Evolutionary conservation across 2,797 vertebrate genomes (phyloP).

Genomic region (Hirundo rustica): DNA sequence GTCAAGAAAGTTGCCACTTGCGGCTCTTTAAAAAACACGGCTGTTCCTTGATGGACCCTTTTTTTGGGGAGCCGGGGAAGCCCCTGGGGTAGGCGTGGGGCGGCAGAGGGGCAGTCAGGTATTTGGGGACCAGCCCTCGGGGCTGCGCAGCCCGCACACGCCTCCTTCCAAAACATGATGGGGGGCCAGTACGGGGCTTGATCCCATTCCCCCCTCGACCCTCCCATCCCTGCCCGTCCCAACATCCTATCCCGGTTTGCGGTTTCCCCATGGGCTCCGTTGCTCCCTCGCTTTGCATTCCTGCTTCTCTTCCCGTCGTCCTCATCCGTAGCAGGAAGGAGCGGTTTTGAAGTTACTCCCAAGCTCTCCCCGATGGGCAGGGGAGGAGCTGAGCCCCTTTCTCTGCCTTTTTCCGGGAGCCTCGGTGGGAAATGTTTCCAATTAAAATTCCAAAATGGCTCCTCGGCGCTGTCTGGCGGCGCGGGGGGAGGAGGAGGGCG

Average conservation of each 20-base stretch:
- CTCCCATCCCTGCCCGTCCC: neutral
- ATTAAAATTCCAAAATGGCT: constrained; percentile 88
- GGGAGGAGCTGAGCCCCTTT: constrained; percentile 25
- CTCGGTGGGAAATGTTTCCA: constrained; percentile 82
- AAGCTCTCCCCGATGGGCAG: neutral
- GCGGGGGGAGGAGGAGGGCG: constrained; percentile 18
- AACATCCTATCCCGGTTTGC: neutral
- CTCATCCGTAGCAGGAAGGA: neutral
- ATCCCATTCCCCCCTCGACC: fast-evolving
- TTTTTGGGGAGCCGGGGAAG: neutral
- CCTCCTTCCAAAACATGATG: neutral
- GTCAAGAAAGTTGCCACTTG: constrained; percentile 19
- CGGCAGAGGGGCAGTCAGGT: neutral
- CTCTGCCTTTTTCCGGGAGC: neutral
- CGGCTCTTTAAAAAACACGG: neutral
- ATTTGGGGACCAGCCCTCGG: neutral
- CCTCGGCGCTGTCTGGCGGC: constrained; percentile 81
- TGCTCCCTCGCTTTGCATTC: neutral
- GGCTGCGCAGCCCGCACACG: neutral
- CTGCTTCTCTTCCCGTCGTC: neutral
- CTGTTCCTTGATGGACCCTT: neutral
- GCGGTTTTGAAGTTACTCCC: neutral
- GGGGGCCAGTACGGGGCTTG: neutral
- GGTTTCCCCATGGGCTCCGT: neutral
- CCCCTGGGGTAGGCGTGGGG: neutral